Base-by-base conservation (phyloP, 23 tunicate genomes). In the Ciona savignyi region DNA sequence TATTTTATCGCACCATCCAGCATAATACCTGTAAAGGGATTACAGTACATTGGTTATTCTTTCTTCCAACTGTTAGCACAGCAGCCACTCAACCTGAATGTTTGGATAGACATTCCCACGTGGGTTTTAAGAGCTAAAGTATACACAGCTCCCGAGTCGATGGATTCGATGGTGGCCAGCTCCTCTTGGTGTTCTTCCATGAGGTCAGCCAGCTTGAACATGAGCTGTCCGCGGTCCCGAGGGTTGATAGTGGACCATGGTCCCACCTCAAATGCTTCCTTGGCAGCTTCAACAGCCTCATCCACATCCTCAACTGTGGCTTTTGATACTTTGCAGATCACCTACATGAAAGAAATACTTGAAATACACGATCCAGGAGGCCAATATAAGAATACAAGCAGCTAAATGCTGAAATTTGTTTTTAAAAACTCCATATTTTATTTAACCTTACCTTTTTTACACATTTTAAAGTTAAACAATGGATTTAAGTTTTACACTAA, bases 1-100 rank as follows among this genome's bases (percentile, higher is more conserved):
- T 22, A 91, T 91, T 72, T 91, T 91, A 64, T 91, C 97, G 33
- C 97, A 91, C 97, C 97, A 91, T 23, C 97, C 97, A 65, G 97
- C 97, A 66, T 84, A 91, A 34, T 91, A 91, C 49, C 97, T 90
- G 67, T 27, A 71, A n/a, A n/a, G n/a, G n/a, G n/a, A n/a, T n/a
- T n/a, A 42, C 56, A 42, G 11, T 6, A 42, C 56, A 42, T 42
- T 9, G 15, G 15, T 42, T 42, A 42, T 15, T 6, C 56, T 6
- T 6, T 42, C 9, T 42, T 9, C 56, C n/a, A n/a, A n/a, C n/a
- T n/a, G n/a, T n/a, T n/a, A n/a, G n/a, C n/a, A n/a, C n/a, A n/a
- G n/a, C n/a, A n/a, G n/a, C n/a, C n/a, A n/a, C n/a, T n/a, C n/a
- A n/a, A 90, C 97, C 97, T 84, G 78, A 91, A 91, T 24, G 97